A percentile compares a stretch with the other conserved stretches of the same genome.
These are phyloP conservation scores for Sebastes trivittatus DNA, from an alignment of 2,797 vertebrate species.

Conservation along the genomic window DNA sequence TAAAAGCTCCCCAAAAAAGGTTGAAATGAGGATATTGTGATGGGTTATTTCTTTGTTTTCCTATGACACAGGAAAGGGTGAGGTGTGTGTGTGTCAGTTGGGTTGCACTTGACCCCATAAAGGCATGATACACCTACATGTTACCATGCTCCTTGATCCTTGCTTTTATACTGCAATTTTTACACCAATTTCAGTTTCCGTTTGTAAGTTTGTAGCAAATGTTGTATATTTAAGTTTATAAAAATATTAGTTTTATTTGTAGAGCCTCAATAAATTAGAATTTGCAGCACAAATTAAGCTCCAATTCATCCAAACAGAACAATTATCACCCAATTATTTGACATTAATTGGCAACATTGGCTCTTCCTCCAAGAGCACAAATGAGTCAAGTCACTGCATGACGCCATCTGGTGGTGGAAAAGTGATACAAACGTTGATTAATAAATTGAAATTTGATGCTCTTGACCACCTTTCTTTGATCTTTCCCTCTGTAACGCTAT, in stretches of 20 bases:
- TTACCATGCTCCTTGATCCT: too few species aligned
- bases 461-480: conserved; percentile 25
- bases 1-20: not conserved
- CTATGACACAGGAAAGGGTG: too few species aligned
- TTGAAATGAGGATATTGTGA: not conserved
- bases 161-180: not conserved
- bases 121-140: too few species aligned
- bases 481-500: conserved; percentile 8
- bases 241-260: not conserved
- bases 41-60: not conserved
- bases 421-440: not conserved
- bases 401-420: conserved; percentile 37
- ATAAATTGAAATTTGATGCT: not conserved
- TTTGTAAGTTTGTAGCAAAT: not conserved
- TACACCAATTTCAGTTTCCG: not conserved
- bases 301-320: not conserved
- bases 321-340: conserved; percentile 15
- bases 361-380: not conserved
- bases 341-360: conserved; percentile 8
- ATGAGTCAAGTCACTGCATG: not conserved
- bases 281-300: not conserved
- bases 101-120: too few species aligned
- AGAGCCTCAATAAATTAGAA: not conserved
- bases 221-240: not conserved
- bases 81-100: too few species aligned